Base-by-base conservation (phyloP, 2,888 invertebrate species). In the Phoenoteleia sp. region DNA sequence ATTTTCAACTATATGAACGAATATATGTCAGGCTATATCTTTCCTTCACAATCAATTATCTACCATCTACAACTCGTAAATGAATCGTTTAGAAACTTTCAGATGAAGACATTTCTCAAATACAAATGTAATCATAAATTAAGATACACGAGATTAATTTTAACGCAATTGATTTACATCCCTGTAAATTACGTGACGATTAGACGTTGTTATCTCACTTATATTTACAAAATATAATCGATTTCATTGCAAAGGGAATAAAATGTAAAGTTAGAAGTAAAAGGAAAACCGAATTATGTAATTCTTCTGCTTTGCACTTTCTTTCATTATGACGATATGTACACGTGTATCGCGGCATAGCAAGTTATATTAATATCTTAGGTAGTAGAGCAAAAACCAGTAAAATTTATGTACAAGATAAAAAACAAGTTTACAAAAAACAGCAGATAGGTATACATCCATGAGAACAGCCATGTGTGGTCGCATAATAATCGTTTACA, bases 371-470 rank as follows among this genome's bases (percentile, higher is more conserved):
- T 84, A 75, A 84, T 80, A 80, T 21, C 21, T 39, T 15, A 62
- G 62, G 79, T 39, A 76, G 74, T 21, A 47, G 29, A 25, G 77
- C 58, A 71, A 69, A 69, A 84, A 69, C 80, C 75, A 79, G 76
- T 71, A 52, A 76, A 81, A 80, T 84, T 80, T 80, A 81, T 84
- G 72, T 66, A 75, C 66, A 47, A 71, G 80, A 84, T 84, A 62
- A 81, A 80, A 80, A 76, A 72, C 77, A 27, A 79, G 72, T 75
- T 69, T 58, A 58, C 74, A 66, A n/a, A 66, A 67, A 29, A 19
- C 17, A 45, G 45, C 27, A 29, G 64, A 74, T 58, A 47, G 29
- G n/a, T 15, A 15, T 67, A 74, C 67, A 79, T 74, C 79, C 76
- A 71, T 79, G 79, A 79, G 75, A 84, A 79, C 74, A 66, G 62